Percentiles rank a stretch among this genome's conserved stretches.
Evolutionary conservation across 2,888 invertebrate species (phyloP).

Genomic region (Stegana nigrithorax): DNA sequence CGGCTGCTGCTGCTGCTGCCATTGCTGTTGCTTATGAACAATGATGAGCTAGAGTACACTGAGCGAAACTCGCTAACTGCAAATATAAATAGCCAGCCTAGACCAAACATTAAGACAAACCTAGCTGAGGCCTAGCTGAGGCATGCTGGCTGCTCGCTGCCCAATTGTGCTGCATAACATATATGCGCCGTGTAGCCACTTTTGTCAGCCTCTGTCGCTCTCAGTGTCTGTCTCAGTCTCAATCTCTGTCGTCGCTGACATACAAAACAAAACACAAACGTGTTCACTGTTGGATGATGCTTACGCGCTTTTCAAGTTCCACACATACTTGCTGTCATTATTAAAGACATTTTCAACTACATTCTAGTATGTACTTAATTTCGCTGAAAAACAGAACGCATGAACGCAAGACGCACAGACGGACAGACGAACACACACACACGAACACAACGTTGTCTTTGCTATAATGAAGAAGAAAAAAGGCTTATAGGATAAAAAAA

Average conservation of each 20-base stretch:
- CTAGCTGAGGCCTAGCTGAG: too few relatives aligned
- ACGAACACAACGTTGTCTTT: background rate
- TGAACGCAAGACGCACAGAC: slow-evolving; percentile 2
- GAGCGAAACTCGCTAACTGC: too few relatives aligned
- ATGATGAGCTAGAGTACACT: background rate
- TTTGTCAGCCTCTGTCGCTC: too few relatives aligned
- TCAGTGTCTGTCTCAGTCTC: too few relatives aligned
- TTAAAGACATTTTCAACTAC: slow-evolving; percentile 62
- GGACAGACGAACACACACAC: background rate
- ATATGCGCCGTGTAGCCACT: background rate
- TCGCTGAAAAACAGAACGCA: slow-evolving; percentile 31
- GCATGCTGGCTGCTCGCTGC: too few relatives aligned
- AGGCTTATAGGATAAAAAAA: background rate
- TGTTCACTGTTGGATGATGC: slow-evolving; percentile 38
- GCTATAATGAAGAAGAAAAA: background rate
- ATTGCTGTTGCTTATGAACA: slow-evolving; percentile 15
- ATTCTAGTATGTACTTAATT: slow-evolving; percentile 61
- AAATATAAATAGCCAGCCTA: too few relatives aligned
- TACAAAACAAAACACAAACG: slow-evolving; percentile 4
- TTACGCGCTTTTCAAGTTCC: slow-evolving; percentile 61
- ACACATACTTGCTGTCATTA: slow-evolving; percentile 60
- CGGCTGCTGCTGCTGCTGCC: background rate
- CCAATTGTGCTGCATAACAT: too few relatives aligned
- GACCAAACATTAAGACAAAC: too few relatives aligned
- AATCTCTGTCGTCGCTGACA: too few relatives aligned